A percentile compares a stretch with the other conserved stretches of the same genome.
Evolutionary conservation across 2,888 invertebrate species (phyloP).

Genomic region (Athalia circularis): DNA sequence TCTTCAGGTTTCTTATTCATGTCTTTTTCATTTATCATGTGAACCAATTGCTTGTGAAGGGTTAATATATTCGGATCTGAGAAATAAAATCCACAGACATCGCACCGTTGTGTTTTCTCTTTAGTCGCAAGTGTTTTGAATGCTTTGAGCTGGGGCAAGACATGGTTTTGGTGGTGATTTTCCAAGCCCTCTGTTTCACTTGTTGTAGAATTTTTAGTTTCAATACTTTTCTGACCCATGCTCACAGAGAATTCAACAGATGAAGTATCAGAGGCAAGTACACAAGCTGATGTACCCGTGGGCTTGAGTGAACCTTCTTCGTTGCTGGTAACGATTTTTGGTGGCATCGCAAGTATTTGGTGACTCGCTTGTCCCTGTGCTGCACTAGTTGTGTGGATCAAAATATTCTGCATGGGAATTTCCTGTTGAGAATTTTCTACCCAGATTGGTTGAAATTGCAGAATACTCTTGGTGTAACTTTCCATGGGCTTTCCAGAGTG

Average conservation of each 20-base stretch:
- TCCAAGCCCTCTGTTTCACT: neutral
- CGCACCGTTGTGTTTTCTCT: slow-evolving; percentile 76
- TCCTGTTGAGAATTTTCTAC: slow-evolving; percentile 50
- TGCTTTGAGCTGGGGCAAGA: slow-evolving; percentile 51
- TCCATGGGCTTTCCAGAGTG: neutral
- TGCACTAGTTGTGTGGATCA: neutral
- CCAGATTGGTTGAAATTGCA: slow-evolving; percentile 50
- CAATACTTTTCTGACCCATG: neutral
- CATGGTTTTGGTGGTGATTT: slow-evolving; percentile 1
- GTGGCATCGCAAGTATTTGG: slow-evolving; percentile 17
- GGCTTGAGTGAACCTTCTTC: neutral
- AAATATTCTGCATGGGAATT: slow-evolving; percentile 35
- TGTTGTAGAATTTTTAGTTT: neutral
- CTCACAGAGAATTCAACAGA: neutral
- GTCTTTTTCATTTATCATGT: slow-evolving; percentile 63
- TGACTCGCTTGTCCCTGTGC: neutral
- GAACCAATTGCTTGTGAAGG: slow-evolving; percentile 86
- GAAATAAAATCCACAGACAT: slow-evolving; percentile 85
- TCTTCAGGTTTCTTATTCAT: slow-evolving; percentile 63
- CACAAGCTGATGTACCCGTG: neutral
- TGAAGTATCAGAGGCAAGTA: too few relatives aligned
- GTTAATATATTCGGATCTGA: slow-evolving; percentile 82
- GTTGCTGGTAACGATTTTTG: neutral
- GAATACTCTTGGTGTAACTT: slow-evolving; percentile 4
- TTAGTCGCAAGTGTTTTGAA: slow-evolving; percentile 66